Conservation (phyloP, 2,888 invertebrate genomes). For the Eupithecia tripunctaria region DNA sequence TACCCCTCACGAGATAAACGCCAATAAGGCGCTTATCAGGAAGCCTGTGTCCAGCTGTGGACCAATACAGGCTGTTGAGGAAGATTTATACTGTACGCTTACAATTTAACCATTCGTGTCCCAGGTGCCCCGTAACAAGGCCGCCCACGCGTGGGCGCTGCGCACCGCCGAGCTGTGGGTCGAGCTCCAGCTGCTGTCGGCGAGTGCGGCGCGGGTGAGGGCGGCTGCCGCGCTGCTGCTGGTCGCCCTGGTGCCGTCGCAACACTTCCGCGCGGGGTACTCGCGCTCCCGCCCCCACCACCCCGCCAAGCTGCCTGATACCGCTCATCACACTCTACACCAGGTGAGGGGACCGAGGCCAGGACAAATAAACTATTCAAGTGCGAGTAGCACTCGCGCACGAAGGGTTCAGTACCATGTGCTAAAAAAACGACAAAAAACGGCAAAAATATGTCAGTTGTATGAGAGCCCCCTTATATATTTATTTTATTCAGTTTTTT, state of each 20-base stretch:
- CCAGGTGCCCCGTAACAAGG: slow-evolving; percentile 91
- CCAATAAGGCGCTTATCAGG: too few relatives aligned
- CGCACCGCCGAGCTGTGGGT: slow-evolving; percentile 96
- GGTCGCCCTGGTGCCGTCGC: slow-evolving; percentile 95
- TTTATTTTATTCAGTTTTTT: too few relatives aligned
- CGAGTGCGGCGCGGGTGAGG: slow-evolving; percentile 93
- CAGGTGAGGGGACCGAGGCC: slow-evolving; percentile 60
- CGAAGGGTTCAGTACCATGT: too few relatives aligned
- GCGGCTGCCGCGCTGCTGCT: slow-evolving; percentile 94
- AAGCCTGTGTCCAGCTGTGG: too few relatives aligned
- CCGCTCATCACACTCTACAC: slow-evolving; percentile 84
- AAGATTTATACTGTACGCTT: too few relatives aligned
- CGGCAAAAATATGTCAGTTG: too few relatives aligned
- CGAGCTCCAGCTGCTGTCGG: slow-evolving; percentile 93
- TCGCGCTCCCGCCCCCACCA: slow-evolving; percentile 84
- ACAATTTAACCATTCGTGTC: neutral
- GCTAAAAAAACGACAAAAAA: too few relatives aligned
- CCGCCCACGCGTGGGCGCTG: slow-evolving; percentile 96
- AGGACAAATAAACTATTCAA: too few relatives aligned
- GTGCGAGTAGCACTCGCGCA: too few relatives aligned
- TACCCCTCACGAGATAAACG: too few relatives aligned
- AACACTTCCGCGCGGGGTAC: slow-evolving; percentile 95
- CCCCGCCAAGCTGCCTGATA: slow-evolving; percentile 69
- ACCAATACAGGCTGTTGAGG: too few relatives aligned
- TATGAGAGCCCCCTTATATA: too few relatives aligned